Evolutionary conservation across 2,113 vertebrate genomes (phyloP), one percentile per base, ranked within the genome.

Genomic region (Gobius niger): DNA sequence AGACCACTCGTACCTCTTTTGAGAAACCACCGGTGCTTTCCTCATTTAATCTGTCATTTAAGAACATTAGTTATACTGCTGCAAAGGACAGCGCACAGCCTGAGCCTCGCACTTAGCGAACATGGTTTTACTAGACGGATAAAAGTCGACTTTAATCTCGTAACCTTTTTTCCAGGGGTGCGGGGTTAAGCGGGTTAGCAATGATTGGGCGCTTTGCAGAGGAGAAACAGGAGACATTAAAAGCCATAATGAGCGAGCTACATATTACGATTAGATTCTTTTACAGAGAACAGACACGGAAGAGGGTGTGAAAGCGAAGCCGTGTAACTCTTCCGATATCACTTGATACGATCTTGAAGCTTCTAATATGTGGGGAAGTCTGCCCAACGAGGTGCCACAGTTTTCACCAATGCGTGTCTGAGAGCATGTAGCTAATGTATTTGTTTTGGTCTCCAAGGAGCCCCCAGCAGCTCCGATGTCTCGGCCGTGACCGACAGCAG

Each of bases 211-310:
- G 76, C 83, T 85, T 86, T 77, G 70, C 61, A 87, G 76, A 61
- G 60, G 59, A 75, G 88, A 88, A 88, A 88, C 67, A 74, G 70
- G 79, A 90, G 86, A 86, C 82, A 88, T 85, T 89, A 90, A 90
- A 91, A 92, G 87, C 81, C 70, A 73, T 78, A 72, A 74, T 72
- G 76, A 80, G 73, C 72, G 79, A 75, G 70, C 70, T 80, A 75
- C 77, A 57, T 86, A 87, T 88, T 83, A 83, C 76, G 79, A 83
- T 81, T 87, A 68, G 70, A 87, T 90, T 90, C 76, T 78, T 87
- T 77, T 67, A 18, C 50, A 49, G 71, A 16, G 44, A 59, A 68
- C 62, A 76, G 72, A 62, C 70, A 62, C 60, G 73, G 56, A 50
- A 52, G 68, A 65, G 3, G 41, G 44, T 56, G 40, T 69, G 70